Base-by-base conservation (phyloP, 2,888 invertebrate species). In the Melinaea marsaeus region DNA sequence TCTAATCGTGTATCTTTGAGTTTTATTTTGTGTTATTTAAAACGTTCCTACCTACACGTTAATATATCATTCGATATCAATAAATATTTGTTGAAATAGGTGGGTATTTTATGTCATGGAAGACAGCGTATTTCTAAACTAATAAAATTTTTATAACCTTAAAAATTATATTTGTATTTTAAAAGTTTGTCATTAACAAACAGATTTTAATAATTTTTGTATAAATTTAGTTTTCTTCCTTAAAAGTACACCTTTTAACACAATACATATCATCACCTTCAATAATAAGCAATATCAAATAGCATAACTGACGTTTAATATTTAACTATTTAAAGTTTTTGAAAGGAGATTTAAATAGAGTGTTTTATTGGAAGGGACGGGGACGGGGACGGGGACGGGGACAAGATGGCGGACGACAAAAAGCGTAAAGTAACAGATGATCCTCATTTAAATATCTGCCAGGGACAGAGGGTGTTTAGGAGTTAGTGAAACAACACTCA, bases 401-500 rank as follows among this genome's bases (percentile, higher is more conserved):
- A 63, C 79, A 79, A 79, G 80, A 79, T 79, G 80, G 80, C 78
- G 77, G 46, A 64, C 32, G 61, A 71, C 75, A 79, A 80, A 79
- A 79, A 80, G 78, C 72, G 76, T 72, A 74, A 80, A 83, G 80
- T 81, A 81, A 82, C 83, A 83, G 85, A 84, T 85, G 81, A 85
- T 83, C 84, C 82, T 84, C 79, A 85, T 86, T 85, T 84, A 75
- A 85, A 86, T 86, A 86, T 81, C 79, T 77, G 75, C 71, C 73
- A 77, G 80, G 79, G 80, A 77, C 78, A 74, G 65, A 68, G 70
- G 73, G 71, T 64, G 67, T 70, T 71, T 65, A 68, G 75, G 73
- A 71, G 69, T 74, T 63, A 71, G 61, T 65, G 48, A 48, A 55
- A 48, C 51, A 64, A 57, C 47, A 4, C 11, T 32, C 55, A 62